Conservation (phyloP, 2,888 invertebrate genomes). For the Dryadula phaetusa region DNA sequence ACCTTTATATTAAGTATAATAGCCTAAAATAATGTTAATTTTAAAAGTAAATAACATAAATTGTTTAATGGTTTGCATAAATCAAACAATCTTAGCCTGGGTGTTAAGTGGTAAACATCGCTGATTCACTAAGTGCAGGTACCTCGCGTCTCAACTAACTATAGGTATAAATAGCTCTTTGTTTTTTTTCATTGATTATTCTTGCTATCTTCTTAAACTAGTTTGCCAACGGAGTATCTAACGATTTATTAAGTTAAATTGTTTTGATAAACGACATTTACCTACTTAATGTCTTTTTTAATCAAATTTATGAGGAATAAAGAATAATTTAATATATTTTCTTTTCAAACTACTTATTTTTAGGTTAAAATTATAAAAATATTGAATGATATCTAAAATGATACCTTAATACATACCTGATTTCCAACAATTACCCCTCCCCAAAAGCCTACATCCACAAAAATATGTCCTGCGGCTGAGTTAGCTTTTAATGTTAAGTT, state of each 20-base stretch:
- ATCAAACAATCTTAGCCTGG: not conserved
- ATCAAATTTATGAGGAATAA: too few species aligned
- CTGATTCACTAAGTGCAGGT: not conserved
- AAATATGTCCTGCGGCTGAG: constrained; percentile 84
- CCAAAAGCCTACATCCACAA: constrained; percentile 90
- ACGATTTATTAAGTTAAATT: too few species aligned
- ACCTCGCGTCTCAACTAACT: not conserved
- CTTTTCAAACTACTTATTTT: not conserved
- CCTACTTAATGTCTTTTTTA: too few species aligned
- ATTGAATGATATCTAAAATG: not conserved
- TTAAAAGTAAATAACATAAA: constrained; percentile 6
- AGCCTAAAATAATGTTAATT: constrained; percentile 7
- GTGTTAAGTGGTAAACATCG: constrained; percentile 14
- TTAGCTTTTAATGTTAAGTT: constrained; percentile 85
- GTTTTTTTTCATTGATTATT: too few species aligned
- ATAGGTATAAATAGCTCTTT: not conserved
- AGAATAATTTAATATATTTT: too few species aligned
- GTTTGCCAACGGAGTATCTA: too few species aligned
- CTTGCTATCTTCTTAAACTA: too few species aligned
- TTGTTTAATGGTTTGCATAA: constrained; percentile 3
- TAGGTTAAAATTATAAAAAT: not conserved
- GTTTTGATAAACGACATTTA: too few species aligned
- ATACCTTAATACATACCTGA: constrained; percentile 66
- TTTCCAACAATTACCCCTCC: constrained; percentile 90
- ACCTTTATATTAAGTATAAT: not conserved